Evolutionary conservation across 2,797 vertebrate species (phyloP), one percentile per base, ranked within the genome.

Genomic region (Stomatorhinus walkeri): DNA sequence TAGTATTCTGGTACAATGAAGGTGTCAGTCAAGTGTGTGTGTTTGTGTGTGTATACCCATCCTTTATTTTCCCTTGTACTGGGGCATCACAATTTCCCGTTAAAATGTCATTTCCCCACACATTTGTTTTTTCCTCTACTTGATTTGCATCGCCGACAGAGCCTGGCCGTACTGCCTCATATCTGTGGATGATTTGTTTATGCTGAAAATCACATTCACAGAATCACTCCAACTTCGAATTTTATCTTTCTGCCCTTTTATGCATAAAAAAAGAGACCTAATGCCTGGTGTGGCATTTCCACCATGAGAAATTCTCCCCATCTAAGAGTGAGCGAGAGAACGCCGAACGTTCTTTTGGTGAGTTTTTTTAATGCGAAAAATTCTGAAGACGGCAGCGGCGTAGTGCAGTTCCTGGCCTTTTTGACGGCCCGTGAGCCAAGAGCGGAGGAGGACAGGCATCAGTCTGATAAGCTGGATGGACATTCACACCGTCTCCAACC

Each of bases 61-160:
- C 12, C 54, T 88, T 56, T 61, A 86, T 79, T 85, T 83, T 32
- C 10, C 4, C 87, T 79, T 87, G 72, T 88, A 36, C 72, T 81
- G 49, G 89, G 87, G 87, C 87, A 89, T 85, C 89, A 89, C 87
- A 90, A 84, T 87, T 59, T 87, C 52, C 14, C 49, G 92, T 90
- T 90, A 84, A 84, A 89, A 54, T 85, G 87, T 86, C 84, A 90
- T 89, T 72, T 28, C 90, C 64, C 7, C 56, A 22, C 46, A 90
- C 22, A 88, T 40, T 76, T 72, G 22, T 85, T 32, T n/a, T 43
- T 48, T 88, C 28, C 9, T n/a, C 84, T 87, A 88, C 51, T 90
- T 49, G 59, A 36, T 64, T 28, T 64, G 54, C 16, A 4, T 43
- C n/a, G 43, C 54, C 36, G 36, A 52, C 84, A 7, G 84, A 87